phyloP scores from a whole-genome alignment of 2,888 invertebrate species.

The Tetrapedia diversipes region DNA sequence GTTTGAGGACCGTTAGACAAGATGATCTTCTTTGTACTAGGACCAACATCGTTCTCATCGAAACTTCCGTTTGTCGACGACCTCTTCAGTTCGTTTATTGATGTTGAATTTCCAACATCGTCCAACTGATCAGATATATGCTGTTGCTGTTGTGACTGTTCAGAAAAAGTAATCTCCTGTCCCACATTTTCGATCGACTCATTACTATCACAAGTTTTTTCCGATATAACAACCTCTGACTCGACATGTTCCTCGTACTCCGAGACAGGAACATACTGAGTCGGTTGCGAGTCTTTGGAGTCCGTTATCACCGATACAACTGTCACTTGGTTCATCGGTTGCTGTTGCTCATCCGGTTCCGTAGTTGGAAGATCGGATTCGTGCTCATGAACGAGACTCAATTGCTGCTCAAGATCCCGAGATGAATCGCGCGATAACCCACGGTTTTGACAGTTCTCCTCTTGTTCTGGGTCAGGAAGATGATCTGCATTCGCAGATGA shows the following conservation, averaged over 20 bases:
- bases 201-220: conserved; percentile 52
- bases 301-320: conserved; percentile 51
- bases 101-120: conserved; percentile 72
- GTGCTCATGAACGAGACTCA: conserved; percentile 46
- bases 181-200: conserved; percentile 39
- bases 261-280: conserved; percentile 53
- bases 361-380: conserved; percentile 19
- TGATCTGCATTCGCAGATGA: conserved; percentile 24
- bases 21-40: conserved; percentile 65
- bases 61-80: conserved; percentile 71
- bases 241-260: conserved; percentile 65
- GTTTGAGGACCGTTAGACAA: conserved; percentile 72
- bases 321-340: conserved; percentile 34
- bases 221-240: conserved; percentile 45
- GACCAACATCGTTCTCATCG: conserved; percentile 59
- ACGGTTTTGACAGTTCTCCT: conserved; percentile 41
- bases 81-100: conserved; percentile 70
- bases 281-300: conserved; percentile 42
- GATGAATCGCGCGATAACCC: conserved; percentile 36
- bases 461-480: conserved; percentile 34
- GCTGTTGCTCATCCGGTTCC: conserved; percentile 49
- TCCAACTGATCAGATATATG: conserved; percentile 76
- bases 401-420: conserved; percentile 50
- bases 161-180: conserved; percentile 55
- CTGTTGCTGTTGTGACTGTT: conserved; percentile 60